These are phyloP conservation scores for Epizoanthus ramosus DNA, from an alignment of 92 coral and sea anemone genomes.

Conservation along the genomic window DNA sequence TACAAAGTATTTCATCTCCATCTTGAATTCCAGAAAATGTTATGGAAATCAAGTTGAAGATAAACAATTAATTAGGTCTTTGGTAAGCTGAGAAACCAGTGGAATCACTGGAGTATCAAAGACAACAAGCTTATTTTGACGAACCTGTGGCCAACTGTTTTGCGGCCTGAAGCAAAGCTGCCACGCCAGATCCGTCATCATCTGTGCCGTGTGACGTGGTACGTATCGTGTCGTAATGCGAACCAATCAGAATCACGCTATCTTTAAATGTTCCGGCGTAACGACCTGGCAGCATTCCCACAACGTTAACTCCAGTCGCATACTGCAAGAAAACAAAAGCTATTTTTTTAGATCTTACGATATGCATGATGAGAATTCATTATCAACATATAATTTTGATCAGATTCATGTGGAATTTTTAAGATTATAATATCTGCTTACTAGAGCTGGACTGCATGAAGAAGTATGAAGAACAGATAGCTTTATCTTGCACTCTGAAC, in stretches of 20 bases:
- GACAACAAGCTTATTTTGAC: too few relatives aligned
- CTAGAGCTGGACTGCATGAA: too few relatives aligned
- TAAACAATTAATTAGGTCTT: too few relatives aligned
- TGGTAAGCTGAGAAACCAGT: too few relatives aligned
- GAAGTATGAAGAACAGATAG: too few relatives aligned
- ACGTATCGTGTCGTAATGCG: slow-evolving; percentile 86
- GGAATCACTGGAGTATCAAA: too few relatives aligned
- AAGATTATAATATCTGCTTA: too few relatives aligned
- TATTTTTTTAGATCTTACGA: background rate
- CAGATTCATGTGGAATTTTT: too few relatives aligned
- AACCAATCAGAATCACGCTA: slow-evolving; percentile 77
- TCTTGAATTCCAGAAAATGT: too few relatives aligned
- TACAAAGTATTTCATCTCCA: too few relatives aligned
- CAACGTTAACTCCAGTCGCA: slow-evolving; percentile 64
- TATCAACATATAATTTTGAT: background rate
- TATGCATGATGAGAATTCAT: background rate
- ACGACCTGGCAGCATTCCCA: slow-evolving; percentile 65
- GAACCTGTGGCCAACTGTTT: slow-evolving; percentile 66
- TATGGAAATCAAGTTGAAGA: too few relatives aligned
- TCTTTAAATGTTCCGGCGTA: slow-evolving; percentile 70
- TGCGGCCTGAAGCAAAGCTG: slow-evolving; percentile 80
- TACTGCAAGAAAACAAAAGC: slow-evolving; percentile 28
- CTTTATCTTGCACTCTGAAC: too few relatives aligned
- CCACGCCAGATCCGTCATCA: slow-evolving; percentile 91
- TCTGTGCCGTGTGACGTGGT: slow-evolving; percentile 73